Evolutionary conservation across 1,140 invertebrate genomes (phyloP), one percentile per base, ranked within the genome.

Genomic region (Polypedilum vanderplanki): DNA sequence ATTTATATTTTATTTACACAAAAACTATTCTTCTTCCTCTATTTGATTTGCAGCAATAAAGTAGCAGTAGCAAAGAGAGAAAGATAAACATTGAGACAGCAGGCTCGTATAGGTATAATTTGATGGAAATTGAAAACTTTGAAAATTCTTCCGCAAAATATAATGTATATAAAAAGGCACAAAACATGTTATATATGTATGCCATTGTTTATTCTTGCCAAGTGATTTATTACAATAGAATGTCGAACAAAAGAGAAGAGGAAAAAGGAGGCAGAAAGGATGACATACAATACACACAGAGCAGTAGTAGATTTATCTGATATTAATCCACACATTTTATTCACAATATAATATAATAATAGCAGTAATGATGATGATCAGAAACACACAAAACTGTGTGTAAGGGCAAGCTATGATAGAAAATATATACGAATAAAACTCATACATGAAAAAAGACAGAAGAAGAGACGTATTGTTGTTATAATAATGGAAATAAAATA

Each of bases 251-350:
- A 18, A 67, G 65, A 18, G 17, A 70, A 10, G 20, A 70, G 65
- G 65, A 70, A 22, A 70, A 18, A 70, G 10, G 18, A 18, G 17
- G 65, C 17, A 70, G 65, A 70, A 70, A 70, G 65, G 65, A 70
- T 70, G 65, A 70, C 20, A 70, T 17, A 70, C 65, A 70, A 70
- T 20, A 70, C 17, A 57, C 10, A 57, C 24, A 33, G n/a, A 57
- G 46, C 10, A 70, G 65, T 22, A 18, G 65, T 18, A 70, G 65
- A 70, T 70, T 70, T 70, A 70, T 70, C 65, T 70, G 65, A 20
- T 20, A 70, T 70, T 70, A 70, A 70, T 70, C 65, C 65, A 70
- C 65, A 70, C 65, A 70, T 70, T 70, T 70, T 70, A 70, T 70
- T 70, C 65, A 18, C 17, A 20, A 70, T 20, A 20, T 20, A 70